Evolutionary conservation across 2,113 vertebrate species (phyloP).

Genomic region (Paracanthobrama guichenoti): DNA sequence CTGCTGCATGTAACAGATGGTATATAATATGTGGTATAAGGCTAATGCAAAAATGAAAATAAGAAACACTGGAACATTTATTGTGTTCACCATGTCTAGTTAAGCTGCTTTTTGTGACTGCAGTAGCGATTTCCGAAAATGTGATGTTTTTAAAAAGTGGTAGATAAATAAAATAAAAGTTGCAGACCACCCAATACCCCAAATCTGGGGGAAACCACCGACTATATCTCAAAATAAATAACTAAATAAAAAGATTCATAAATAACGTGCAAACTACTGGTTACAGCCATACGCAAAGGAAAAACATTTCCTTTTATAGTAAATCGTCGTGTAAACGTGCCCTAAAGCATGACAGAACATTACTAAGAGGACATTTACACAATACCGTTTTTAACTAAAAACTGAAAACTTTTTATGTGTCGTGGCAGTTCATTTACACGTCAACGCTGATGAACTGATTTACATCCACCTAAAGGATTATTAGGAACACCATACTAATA

Average conservation of each 20-base stretch:
- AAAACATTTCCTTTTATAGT: too few relatives aligned
- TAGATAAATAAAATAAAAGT: neutral
- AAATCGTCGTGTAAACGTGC: too few relatives aligned
- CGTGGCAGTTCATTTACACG: too few relatives aligned
- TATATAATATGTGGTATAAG: conserved; percentile 13
- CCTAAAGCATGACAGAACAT: too few relatives aligned
- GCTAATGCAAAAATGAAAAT: neutral
- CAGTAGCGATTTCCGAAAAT: neutral
- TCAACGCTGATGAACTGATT: too few relatives aligned
- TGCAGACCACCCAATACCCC: neutral
- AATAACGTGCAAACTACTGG: neutral
- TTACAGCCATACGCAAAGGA: too few relatives aligned
- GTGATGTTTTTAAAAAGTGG: neutral
- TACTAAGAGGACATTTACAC: too few relatives aligned
- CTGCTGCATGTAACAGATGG: neutral
- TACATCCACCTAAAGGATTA: too few relatives aligned
- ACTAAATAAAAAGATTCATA: neutral
- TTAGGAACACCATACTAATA: too few relatives aligned
- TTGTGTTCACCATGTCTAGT: neutral
- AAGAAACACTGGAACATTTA: neutral
- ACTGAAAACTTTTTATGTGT: too few relatives aligned
- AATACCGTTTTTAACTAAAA: too few relatives aligned
- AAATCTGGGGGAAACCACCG: neutral
- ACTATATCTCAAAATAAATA: neutral
- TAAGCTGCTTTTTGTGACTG: neutral